Evolutionary conservation across 2,888 invertebrate species (phyloP), one percentile per base, ranked within the genome.

Genomic region (Phaedon cochleariae): DNA sequence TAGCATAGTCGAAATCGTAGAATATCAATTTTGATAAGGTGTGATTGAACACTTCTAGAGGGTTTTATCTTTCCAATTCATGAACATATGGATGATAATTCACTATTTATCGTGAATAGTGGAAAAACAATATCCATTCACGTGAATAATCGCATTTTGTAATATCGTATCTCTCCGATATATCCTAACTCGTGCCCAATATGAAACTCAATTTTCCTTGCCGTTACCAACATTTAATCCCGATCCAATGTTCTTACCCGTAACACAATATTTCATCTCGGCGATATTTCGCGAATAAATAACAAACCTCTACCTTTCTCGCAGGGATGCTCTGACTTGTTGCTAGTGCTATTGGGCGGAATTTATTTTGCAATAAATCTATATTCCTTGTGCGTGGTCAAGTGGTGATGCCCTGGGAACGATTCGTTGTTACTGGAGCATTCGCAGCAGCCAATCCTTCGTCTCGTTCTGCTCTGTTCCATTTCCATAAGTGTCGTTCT

Each of bases 401-500:
- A 67, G 64, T 63, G 61, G 60, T 58, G 45, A 65, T 65, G 53
- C 67, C 69, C 69, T 58, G 22, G 54, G 69, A 62, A 49, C 63
- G 37, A 63, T 67, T 65, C 65, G 58, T 62, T 58, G 54, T n/a
- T n/a, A n/a, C n/a, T n/a, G n/a, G n/a, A n/a, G 49, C n/a, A 45
- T 37, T 54, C 54, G 54, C 58, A 55, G 51, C 20, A 46, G 41
- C 59, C 54, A 59, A 63, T 64, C 55, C 59, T 54, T 45, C 62
- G 41, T n/a, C n/a, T 15, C 63, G 34, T 64, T 64, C 62, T 62
- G 37, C 61, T 65, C 63, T 45, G 58, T 67, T 52, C 45, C 61
- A 69, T 69, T 69, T 69, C 69, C 69, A 67, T 69, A 67, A 69
- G 65, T 67, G 65, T 69, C 69, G 65, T 63, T 59, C 62, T 59